Evolutionary conservation across 2,888 invertebrate genomes (phyloP).

Genomic region (Odontocerum albicorne): DNA sequence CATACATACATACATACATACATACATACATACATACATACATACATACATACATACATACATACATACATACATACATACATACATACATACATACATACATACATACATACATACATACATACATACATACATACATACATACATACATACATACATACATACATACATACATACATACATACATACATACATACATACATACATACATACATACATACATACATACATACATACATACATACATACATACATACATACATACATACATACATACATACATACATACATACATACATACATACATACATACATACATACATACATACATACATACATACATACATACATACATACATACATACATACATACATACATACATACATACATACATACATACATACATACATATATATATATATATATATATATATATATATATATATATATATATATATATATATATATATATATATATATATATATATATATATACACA

Average conservation of each 20-base stretch:
- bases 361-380: neutral
- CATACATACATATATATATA: neutral
- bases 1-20: no score
- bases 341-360: neutral
- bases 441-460: neutral
- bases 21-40: no score
- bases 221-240: neutral
- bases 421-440: neutral
- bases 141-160: neutral
- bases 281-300: neutral
- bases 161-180: constrained; percentile 3
- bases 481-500: constrained; percentile 6
- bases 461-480: neutral
- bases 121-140: constrained; percentile 4
- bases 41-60: no score
- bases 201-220: neutral
- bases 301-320: neutral
- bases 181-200: neutral
- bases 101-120: no score
- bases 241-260: neutral
- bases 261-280: neutral
- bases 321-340: neutral
- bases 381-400: neutral
- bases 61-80: no score
- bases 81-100: no score